Conservation (phyloP, 2,888 invertebrate species). For the Amiota mariae region DNA sequence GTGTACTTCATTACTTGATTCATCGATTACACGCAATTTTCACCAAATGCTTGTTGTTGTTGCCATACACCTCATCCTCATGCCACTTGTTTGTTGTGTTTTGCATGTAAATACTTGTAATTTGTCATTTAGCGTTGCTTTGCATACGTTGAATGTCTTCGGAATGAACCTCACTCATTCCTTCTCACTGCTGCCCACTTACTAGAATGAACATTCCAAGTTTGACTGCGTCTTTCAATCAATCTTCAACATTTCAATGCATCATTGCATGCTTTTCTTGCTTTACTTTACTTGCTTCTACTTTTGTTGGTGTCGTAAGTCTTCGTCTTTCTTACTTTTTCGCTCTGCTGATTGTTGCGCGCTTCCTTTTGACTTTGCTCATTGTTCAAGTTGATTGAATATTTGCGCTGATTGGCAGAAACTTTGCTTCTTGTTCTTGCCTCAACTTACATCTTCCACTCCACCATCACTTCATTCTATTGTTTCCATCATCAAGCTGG, state of each 20-base stretch:
- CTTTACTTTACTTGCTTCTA: background rate
- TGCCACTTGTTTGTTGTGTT: slow-evolving; percentile 46
- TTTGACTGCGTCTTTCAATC: slow-evolving; percentile 21
- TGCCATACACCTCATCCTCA: background rate
- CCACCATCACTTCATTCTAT: slow-evolving; percentile 31
- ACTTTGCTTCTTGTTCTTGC: slow-evolving; percentile 1
- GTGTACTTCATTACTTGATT: background rate
- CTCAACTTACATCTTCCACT: background rate
- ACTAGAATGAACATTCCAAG: no score
- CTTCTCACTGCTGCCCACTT: background rate
- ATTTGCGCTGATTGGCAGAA: slow-evolving; percentile 24
- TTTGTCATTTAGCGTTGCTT: slow-evolving; percentile 53
- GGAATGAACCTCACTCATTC: background rate
- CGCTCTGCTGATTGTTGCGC: background rate
- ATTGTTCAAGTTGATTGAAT: slow-evolving; percentile 29
- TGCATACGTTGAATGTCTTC: background rate
- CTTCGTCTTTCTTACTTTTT: background rate
- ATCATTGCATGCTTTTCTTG: background rate
- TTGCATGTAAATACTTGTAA: slow-evolving; percentile 59
- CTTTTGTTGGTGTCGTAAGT: background rate
- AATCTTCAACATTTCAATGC: slow-evolving; percentile 26
- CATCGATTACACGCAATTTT: slow-evolving; percentile 25
- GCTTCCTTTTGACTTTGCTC: background rate
- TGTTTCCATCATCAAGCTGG: background rate
- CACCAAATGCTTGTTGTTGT: slow-evolving; percentile 12